phyloP scores from a whole-genome alignment of 2,888 invertebrate genomes.

The Luperina nickerlii region DNA sequence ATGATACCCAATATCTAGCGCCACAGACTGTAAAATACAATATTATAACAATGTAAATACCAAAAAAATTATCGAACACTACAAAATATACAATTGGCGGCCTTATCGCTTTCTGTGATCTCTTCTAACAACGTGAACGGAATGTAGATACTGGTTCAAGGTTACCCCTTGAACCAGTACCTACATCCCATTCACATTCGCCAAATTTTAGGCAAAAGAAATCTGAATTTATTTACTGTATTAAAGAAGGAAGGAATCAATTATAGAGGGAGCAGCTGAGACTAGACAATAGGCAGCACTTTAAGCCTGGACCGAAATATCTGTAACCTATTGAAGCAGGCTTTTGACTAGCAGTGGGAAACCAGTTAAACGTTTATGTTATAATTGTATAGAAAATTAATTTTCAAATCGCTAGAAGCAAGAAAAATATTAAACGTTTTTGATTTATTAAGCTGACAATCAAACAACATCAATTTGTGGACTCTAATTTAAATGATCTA shows the following conservation, averaged over 20 bases:
- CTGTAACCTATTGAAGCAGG: neutral
- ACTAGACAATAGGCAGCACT: no score
- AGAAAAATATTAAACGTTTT: neutral
- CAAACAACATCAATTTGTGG: neutral
- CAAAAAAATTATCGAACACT: neutral
- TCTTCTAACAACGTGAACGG: neutral
- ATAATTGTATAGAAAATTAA: neutral
- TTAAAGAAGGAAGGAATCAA: neutral
- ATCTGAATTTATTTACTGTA: neutral
- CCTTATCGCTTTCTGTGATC: neutral
- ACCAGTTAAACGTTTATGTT: no score
- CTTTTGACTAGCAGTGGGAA: neutral
- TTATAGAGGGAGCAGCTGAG: neutral
- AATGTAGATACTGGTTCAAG: no score
- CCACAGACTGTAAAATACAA: slow-evolving; percentile 22
- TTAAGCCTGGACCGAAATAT: neutral
- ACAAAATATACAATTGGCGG: neutral
- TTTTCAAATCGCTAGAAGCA: no score
- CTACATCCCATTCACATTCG: neutral
- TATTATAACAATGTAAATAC: slow-evolving; percentile 2
- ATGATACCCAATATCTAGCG: slow-evolving; percentile 22
- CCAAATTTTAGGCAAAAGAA: neutral
- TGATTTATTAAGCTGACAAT: neutral
- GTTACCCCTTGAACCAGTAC: no score
- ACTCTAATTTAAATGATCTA: neutral